These are phyloP conservation scores for Crocuta crocuta DNA, from an alignment of 2,113 vertebrate genomes.

Conservation along the genomic window DNA sequence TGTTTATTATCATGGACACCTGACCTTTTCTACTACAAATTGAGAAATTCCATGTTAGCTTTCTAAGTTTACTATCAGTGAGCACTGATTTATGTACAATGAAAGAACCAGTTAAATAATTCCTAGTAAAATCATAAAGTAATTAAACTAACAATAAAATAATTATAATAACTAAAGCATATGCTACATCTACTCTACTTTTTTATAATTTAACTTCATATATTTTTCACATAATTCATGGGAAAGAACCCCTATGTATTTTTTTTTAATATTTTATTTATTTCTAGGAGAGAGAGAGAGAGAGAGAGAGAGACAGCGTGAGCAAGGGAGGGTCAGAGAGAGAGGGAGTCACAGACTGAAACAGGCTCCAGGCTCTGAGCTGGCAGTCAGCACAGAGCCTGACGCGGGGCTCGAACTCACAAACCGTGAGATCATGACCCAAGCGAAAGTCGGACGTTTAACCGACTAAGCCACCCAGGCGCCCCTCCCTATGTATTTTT, in stretches of 20 bases:
- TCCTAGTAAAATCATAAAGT: conserved; percentile 46
- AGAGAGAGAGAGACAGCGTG: too few relatives aligned
- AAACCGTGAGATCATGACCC: too few relatives aligned
- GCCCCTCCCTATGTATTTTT: not conserved
- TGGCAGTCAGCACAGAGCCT: too few relatives aligned
- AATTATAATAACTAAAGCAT: not conserved
- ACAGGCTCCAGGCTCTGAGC: too few relatives aligned
- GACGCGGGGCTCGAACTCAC: too few relatives aligned
- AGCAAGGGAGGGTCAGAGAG: too few relatives aligned
- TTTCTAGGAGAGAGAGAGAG: too few relatives aligned
- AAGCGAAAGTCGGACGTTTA: too few relatives aligned
- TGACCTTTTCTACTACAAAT: not conserved
- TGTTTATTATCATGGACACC: not conserved
- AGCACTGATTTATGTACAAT: conserved; percentile 10
- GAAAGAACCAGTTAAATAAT: conserved; percentile 39
- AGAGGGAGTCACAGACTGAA: too few relatives aligned
- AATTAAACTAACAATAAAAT: conserved; percentile 31
- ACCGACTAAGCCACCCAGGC: too few relatives aligned
- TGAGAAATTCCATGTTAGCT: conserved; percentile 27
- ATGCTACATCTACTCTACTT: not conserved
- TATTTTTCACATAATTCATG: conserved; percentile 1
- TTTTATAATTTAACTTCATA: conserved; percentile 42
- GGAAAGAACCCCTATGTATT: not conserved
- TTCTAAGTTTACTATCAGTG: conserved; percentile 37
- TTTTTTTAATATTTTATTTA: too few relatives aligned